These are phyloP conservation scores for Stegodyphus dumicola DNA, from an alignment of 1,140 invertebrate genomes.

Conservation along the genomic window DNA sequence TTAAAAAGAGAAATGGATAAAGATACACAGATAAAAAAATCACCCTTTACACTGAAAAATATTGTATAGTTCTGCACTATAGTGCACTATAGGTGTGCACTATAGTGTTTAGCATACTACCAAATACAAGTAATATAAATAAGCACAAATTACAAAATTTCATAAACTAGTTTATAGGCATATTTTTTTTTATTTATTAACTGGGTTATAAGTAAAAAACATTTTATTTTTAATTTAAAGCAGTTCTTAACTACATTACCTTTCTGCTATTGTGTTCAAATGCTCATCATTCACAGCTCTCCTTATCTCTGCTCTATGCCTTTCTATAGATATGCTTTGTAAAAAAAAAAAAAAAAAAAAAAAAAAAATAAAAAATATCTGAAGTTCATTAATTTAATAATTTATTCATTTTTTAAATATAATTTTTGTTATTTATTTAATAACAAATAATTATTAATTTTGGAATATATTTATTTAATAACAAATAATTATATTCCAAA, in stretches of 20 bases:
- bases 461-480: no score
- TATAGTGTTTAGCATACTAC: no score
- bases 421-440: no score
- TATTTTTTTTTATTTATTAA: neutral
- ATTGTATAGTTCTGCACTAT: no score
- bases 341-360: constrained; percentile 35
- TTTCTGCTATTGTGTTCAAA: constrained; percentile 85
- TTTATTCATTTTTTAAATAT: no score
- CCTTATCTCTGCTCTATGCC: constrained; percentile 89
- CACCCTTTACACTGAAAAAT: no score
- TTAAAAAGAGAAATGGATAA: no score
- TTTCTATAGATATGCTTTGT: constrained; percentile 84
- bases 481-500: no score
- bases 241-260: constrained; percentile 73
- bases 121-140: neutral
- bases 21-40: no score
- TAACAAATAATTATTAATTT: no score
- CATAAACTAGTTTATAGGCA: neutral
- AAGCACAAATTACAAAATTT: neutral
- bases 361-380: constrained; percentile 10
- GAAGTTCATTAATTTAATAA: neutral
- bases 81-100: no score
- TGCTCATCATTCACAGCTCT: constrained; percentile 91
- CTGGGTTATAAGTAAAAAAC: neutral
- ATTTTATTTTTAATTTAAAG: constrained; percentile 22